Conservation (phyloP, 1,140 invertebrate genomes). For the Drosophila sucinea region DNA sequence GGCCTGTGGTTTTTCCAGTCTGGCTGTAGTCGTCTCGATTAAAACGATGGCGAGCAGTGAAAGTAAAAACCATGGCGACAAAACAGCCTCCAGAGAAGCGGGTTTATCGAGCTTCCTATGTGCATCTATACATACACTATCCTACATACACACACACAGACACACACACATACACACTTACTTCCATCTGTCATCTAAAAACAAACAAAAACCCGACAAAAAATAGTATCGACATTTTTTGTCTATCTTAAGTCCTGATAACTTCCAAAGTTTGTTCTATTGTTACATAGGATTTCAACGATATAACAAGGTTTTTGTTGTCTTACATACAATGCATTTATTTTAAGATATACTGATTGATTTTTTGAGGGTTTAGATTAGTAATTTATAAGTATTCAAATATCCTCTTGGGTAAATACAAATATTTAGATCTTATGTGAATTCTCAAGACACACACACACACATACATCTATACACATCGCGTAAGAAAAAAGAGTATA, state of each 20-base stretch:
- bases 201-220: too few species aligned
- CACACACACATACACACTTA: neutral
- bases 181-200: neutral
- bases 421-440: too few species aligned
- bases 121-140: neutral
- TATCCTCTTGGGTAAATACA: too few species aligned
- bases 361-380: too few species aligned
- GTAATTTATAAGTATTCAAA: too few species aligned
- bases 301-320: too few species aligned
- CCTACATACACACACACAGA: neutral
- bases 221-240: too few species aligned
- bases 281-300: too few species aligned
- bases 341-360: too few species aligned
- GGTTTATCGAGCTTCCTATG: slow-evolving; percentile 20
- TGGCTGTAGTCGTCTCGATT: slow-evolving; percentile 34
- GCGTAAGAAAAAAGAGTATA: neutral
- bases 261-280: too few species aligned
- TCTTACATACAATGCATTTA: too few species aligned
- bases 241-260: too few species aligned
- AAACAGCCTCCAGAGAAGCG: slow-evolving; percentile 6
- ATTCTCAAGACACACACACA: slow-evolving; percentile 16
- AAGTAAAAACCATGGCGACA: slow-evolving; percentile 64
- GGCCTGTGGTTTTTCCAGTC: slow-evolving; percentile 71
- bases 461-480: neutral
- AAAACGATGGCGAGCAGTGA: slow-evolving; percentile 58